A percentile compares a stretch with the other conserved stretches of the same genome.
These are phyloP conservation scores for Acinonyx jubatus DNA, from an alignment of 2,113 vertebrate species.

Conservation along the genomic window DNA sequence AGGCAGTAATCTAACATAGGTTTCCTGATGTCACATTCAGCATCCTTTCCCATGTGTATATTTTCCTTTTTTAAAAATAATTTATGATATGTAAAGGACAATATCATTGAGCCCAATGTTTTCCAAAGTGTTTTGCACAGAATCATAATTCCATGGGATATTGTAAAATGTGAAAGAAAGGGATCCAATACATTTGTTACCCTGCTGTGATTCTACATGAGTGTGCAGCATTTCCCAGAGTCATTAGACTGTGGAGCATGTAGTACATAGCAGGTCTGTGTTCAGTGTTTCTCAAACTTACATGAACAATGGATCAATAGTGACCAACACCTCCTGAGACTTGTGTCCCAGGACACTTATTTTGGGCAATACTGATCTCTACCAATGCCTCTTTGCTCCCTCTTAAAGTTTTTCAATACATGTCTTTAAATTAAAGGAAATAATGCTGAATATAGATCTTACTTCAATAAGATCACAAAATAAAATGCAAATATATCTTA, in stretches of 20 bases:
- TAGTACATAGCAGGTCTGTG: neutral
- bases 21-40: neutral
- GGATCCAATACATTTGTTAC: neutral
- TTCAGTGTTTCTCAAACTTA: neutral
- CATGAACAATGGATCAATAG: neutral
- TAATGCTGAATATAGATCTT: conserved; percentile 39
- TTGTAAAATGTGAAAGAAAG: neutral
- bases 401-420: neutral
- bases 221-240: neutral
- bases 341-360: neutral
- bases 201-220: neutral
- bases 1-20: neutral
- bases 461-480: conserved; percentile 37
- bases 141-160: neutral
- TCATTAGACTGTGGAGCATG: accelerated
- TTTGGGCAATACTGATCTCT: neutral
- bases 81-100: neutral
- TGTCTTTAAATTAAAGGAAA: conserved; percentile 50
- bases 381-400: neutral
- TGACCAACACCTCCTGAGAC: neutral
- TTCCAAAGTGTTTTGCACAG: neutral
- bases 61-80: neutral
- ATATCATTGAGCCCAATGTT: neutral
- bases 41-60: neutral
- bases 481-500: conserved; percentile 63